These are phyloP conservation scores for Pan troglodytes DNA, from an alignment of 2,113 vertebrate genomes.

Conservation along the genomic window NHGRI_mPanTro3-v2.1_pri NC_072415.2:52117001-52117500, in stretches of 20 bases:
- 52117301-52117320: not conserved
- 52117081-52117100: not conserved
- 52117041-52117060: not conserved
- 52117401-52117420: not conserved
- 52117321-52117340: not conserved
- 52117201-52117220: not conserved
- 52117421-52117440: not conserved
- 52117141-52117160: not conserved
- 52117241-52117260: not conserved
- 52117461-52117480: slow-evolving; percentile 52
- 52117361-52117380: not conserved
- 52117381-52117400: not conserved
- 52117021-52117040: not conserved
- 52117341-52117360: not conserved
- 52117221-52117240: not conserved
- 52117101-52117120: not conserved
- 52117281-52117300: not conserved
- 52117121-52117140: not conserved
- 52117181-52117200: not conserved
- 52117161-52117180: not conserved
- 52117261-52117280: not conserved
- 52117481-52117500: not conserved
- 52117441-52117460: not conserved
- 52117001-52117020: not conserved
- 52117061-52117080: not conserved